Base-by-base conservation (phyloP, 1,140 invertebrate genomes). In the Cryptotermes secundus region DNA sequence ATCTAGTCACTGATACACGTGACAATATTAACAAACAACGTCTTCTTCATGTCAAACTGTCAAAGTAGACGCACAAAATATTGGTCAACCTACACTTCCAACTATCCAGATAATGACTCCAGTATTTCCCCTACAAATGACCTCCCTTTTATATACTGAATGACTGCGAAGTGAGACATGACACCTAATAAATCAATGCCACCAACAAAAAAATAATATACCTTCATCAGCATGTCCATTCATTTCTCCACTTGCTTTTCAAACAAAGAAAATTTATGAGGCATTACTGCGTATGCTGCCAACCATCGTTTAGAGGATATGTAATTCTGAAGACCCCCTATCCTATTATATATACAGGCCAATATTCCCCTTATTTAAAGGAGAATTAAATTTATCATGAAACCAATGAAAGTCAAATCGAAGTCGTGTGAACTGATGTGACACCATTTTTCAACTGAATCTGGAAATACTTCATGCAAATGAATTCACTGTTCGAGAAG, bases 121-220 rank as follows among this genome's bases (percentile, higher is more conserved):
- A 72, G 59, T 31, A 72, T 72, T 72, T 72, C 26, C 59, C 26
- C 59, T 72, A 81, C 79, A 84, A 59, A 87, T 42, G 36, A 34
- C 36, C 34, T 83, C 19, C 19, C 80, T 36, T 45, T 36, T 81
- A 36, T 26, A 34, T 81, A 53, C 65, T 34, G 26, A 65, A 79
- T 31, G 49, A 72, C n/a, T 36, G 24, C 31, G 49, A n/a, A 72
- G 49, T 83, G 24, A 42, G 65, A 49, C 53, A 65, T 83, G 83
- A 34, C 38, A 72, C n/a, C 22, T 34, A 83, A 34, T 42, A 35
- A 34, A 49, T 35, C 34, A 35, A 12, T 24, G 34, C 31, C 34
- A 83, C 24, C 38, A 31, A 59, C 49, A 72, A 84, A 81, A 80
- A 81, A 80, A 80, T n/a, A n/a, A n/a, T n/a, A 80, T 42, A 4